Evolutionary conservation across 2,888 invertebrate genomes (phyloP), one percentile per base, ranked within the genome.

Genomic region (Cantharis rustica): DNA sequence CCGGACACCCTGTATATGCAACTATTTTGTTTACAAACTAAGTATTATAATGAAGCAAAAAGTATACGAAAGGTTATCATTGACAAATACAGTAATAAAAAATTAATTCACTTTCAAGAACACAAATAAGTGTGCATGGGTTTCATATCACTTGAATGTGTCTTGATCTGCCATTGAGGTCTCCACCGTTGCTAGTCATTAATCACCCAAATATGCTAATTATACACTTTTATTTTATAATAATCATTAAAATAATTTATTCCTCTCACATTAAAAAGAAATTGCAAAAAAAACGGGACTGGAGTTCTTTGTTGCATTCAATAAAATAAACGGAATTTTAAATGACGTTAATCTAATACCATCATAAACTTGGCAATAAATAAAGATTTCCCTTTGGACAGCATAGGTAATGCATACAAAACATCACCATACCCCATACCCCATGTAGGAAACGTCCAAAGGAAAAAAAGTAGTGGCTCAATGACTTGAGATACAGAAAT

Each of bases 401-500:
- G 16, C 13, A 20, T 66, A 66, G 64, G 20, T 20, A 20, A 20
- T 66, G n/a, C n/a, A 66, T 15, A 66, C 23, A 66, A 20, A 66
- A 20, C n/a, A 47, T n/a, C 47, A n/a, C n/a, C 72, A 72, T 75
- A 62, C 26, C 70, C 23, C 23, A 23, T 23, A 23, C 23, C 26
- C 23, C 26, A 79, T 68, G 72, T 72, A 77, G 73, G 76, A 69
- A 79, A 75, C 71, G 77, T 75, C 72, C 63, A 66, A 78, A 78
- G 73, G n/a, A 78, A 73, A 78, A 78, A 78, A 78, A 78, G 78
- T 75, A 73, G 78, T 73, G 73, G 75, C 75, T 78, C 75, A 78
- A 75, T 78, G 78, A 75, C 78, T 78, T 72, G 70, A 31, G 31
- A 62, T 78, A 72, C 78, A 77, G 79, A 82, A 83, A 83, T 85